phyloP scores from a whole-genome alignment of 2,888 invertebrate species.

The Macaria notata region DNA sequence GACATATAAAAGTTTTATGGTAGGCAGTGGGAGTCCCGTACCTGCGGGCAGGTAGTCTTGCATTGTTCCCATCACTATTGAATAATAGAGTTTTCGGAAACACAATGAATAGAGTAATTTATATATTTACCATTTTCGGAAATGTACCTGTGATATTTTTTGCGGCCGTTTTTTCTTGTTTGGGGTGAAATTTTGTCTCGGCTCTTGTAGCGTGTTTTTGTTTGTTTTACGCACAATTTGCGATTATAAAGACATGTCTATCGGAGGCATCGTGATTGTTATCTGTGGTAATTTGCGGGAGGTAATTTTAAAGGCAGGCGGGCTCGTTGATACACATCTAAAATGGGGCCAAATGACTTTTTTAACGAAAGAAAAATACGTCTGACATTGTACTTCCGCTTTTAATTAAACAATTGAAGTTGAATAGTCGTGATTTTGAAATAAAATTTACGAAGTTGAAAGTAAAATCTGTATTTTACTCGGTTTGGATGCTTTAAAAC shows the following conservation, averaged over 20 bases:
- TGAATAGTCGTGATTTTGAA: no score
- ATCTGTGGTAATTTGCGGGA: constrained; percentile 46
- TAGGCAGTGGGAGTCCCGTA: constrained; percentile 69
- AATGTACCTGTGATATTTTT: constrained; percentile 58
- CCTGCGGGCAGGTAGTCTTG: constrained; percentile 69
- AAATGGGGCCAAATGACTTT: constrained; percentile 19
- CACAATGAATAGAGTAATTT: constrained; percentile 78
- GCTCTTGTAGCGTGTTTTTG: constrained; percentile 63
- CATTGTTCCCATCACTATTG: constrained; percentile 69
- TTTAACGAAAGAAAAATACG: constrained; percentile 45
- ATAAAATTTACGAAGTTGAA: no score
- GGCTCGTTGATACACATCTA: constrained; percentile 70
- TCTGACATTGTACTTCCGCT: no score
- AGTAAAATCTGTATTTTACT: no score
- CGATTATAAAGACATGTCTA: constrained; percentile 58
- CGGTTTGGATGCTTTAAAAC: no score
- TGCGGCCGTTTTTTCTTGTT: constrained; percentile 48
- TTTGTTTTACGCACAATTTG: constrained; percentile 79
- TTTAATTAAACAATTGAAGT: no score
- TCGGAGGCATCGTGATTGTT: constrained; percentile 45
- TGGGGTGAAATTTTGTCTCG: constrained; percentile 68
- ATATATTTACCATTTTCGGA: constrained; percentile 75
- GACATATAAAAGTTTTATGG: constrained; percentile 43
- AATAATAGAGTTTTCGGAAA: constrained; percentile 80
- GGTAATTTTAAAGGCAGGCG: constrained; percentile 63